A percentile compares a stretch with the other conserved stretches of the same genome.
phyloP scores from a whole-genome alignment of 2,113 vertebrate species.

The Brevimyrus niger region DNA sequence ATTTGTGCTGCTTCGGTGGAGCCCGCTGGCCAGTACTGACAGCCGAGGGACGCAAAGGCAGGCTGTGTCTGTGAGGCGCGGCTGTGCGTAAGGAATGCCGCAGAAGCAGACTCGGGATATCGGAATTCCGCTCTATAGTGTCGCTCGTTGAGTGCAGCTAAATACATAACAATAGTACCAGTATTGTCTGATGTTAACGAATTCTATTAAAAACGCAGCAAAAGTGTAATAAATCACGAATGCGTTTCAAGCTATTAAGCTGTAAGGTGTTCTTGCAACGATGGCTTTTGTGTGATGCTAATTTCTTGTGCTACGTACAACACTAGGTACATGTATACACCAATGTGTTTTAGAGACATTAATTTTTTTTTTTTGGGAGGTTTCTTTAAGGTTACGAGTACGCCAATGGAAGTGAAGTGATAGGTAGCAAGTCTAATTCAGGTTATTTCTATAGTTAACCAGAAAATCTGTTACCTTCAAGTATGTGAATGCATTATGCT shows the following conservation, averaged over 20 bases:
- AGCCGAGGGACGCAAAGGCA: not conserved
- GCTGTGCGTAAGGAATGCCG: not conserved
- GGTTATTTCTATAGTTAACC: not conserved
- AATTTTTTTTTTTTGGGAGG: not conserved
- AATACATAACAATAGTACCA: not conserved
- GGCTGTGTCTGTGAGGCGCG: not conserved
- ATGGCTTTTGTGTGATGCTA: not conserved
- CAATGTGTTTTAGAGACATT: not conserved
- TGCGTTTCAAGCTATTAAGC: not conserved
- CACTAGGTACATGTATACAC: not conserved
- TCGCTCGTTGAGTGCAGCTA: not conserved
- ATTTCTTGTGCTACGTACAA: not conserved
- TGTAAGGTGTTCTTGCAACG: not conserved
- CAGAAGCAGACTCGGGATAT: not conserved
- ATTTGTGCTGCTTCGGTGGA: not conserved
- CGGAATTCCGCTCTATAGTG: not conserved
- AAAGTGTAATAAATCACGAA: not conserved
- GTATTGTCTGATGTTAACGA: conserved; percentile 4
- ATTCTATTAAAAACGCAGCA: not conserved
- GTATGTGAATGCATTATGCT: not conserved
- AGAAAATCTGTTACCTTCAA: not conserved
- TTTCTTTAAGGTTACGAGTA: not conserved
- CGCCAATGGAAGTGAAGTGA: not conserved
- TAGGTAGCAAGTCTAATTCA: not conserved
- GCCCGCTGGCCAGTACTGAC: not conserved